These are phyloP conservation scores for Drosophila burlai DNA, from an alignment of 1,140 invertebrate species.

Conservation along the genomic window DNA sequence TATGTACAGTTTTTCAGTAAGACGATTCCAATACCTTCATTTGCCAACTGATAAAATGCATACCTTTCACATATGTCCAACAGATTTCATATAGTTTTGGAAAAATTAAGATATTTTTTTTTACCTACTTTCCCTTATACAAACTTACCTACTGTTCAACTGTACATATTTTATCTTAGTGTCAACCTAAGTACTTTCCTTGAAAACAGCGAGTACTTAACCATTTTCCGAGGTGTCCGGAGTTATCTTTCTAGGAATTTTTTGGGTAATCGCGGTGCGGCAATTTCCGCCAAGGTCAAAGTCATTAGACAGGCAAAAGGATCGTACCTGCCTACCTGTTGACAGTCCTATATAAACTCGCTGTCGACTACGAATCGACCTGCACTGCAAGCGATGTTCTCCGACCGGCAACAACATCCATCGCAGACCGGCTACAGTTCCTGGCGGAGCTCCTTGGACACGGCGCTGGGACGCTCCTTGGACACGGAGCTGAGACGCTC, in stretches of 20 bases:
- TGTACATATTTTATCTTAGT: slow-evolving; percentile 4
- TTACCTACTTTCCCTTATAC: slow-evolving; percentile 19
- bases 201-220: slow-evolving; percentile 12
- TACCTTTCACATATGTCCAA: not conserved
- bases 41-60: not conserved
- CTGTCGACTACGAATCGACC: slow-evolving; percentile 24
- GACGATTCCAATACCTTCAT: not conserved
- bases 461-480: too few species aligned
- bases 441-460: slow-evolving; percentile 13
- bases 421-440: slow-evolving; percentile 1
- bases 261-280: slow-evolving; percentile 35
- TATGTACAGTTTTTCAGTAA: too few species aligned
- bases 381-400: slow-evolving; percentile 67
- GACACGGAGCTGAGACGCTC: not conserved
- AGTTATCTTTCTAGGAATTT: slow-evolving; percentile 50
- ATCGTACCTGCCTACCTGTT: slow-evolving; percentile 52
- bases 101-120: not conserved
- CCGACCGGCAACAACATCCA: slow-evolving; percentile 49
- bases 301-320: slow-evolving; percentile 55
- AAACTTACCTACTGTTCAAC: not conserved
- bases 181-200: slow-evolving; percentile 10
- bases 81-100: not conserved
- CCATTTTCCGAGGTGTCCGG: not conserved
- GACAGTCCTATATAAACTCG: slow-evolving; percentile 55
- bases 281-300: slow-evolving; percentile 67